Percentiles rank a stretch among this genome's conserved stretches.
Evolutionary conservation across 2,797 vertebrate genomes (phyloP).

Genomic region (Poliocrania exsul): DNA sequence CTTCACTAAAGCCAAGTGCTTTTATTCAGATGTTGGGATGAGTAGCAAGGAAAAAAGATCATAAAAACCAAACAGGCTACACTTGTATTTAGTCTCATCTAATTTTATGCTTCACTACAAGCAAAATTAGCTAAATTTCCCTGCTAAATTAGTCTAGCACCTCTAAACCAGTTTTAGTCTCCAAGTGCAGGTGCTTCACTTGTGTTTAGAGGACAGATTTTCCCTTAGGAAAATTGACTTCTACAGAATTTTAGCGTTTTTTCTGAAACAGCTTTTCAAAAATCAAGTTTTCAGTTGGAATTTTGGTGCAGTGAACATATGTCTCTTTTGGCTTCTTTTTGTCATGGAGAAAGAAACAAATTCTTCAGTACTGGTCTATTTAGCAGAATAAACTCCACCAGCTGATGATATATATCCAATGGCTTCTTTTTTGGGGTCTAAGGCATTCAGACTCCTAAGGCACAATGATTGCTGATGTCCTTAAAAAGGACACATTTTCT

Average conservation of each 20-base stretch:
- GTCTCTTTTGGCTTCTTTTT: neutral
- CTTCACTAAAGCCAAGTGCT: neutral
- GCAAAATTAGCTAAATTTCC: neutral
- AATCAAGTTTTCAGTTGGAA: neutral
- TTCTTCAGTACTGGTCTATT: neutral
- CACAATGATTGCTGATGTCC: neutral
- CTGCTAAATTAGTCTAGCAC: neutral
- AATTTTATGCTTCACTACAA: conserved; percentile 23
- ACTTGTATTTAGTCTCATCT: neutral
- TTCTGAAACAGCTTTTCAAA: neutral
- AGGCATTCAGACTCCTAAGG: neutral
- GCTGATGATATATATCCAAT: neutral
- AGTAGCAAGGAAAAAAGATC: neutral
- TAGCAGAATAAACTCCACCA: neutral
- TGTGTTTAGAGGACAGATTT: neutral
- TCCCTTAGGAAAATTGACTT: neutral
- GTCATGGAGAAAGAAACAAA: neutral
- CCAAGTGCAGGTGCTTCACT: neutral
- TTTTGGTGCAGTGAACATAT: neutral
- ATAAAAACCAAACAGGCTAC: neutral
- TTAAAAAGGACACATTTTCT: neutral
- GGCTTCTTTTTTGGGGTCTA: neutral
- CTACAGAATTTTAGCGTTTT: neutral
- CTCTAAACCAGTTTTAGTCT: neutral
- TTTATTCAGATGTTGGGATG: neutral